A percentile compares a stretch with the other conserved stretches of the same genome.
These are phyloP conservation scores for Aplocera efformata DNA, from an alignment of 2,888 invertebrate species.

Conservation along the genomic window DNA sequence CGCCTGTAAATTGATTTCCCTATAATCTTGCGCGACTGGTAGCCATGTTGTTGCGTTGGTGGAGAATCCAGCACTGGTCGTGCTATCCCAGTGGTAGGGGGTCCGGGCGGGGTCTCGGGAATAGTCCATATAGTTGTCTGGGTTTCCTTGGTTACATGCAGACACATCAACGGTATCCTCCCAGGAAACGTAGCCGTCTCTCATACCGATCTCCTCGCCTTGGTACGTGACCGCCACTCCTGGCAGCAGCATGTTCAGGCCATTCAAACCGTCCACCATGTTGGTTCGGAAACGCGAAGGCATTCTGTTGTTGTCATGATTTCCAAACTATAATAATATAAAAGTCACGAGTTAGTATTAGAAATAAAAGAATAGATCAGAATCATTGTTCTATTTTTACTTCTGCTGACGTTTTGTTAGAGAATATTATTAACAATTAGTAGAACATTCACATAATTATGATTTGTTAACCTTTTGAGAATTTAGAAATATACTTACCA, in stretches of 20 bases:
- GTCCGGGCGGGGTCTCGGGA: slow-evolving; percentile 83
- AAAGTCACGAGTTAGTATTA: neutral
- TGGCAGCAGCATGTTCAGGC: slow-evolving; percentile 85
- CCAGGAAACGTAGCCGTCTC: slow-evolving; percentile 79
- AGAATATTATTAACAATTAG: too few relatives aligned
- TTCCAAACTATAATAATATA: slow-evolving; percentile 78
- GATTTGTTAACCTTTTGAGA: too few relatives aligned
- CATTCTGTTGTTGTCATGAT: slow-evolving; percentile 84
- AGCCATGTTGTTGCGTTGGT: slow-evolving; percentile 81
- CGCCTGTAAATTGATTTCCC: slow-evolving; percentile 74
- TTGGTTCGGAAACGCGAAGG: slow-evolving; percentile 82
- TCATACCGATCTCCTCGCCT: slow-evolving; percentile 90
- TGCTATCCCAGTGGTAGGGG: slow-evolving; percentile 83
- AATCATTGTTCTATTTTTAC: too few relatives aligned
- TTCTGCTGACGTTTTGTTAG: too few relatives aligned
- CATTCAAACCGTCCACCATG: slow-evolving; percentile 85
- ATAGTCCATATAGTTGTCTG: slow-evolving; percentile 71
- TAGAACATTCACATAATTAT: too few relatives aligned
- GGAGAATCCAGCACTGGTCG: slow-evolving; percentile 82
- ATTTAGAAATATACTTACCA: slow-evolving; percentile 62
- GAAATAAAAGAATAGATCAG: neutral
- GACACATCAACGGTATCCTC: slow-evolving; percentile 80
- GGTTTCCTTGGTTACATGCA: slow-evolving; percentile 76
- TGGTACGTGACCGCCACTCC: slow-evolving; percentile 91
- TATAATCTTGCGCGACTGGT: slow-evolving; percentile 82